These are phyloP conservation scores for Muscicapa adusta DNA, from an alignment of 2,113 vertebrate genomes.

Conservation along the genomic window DNA sequence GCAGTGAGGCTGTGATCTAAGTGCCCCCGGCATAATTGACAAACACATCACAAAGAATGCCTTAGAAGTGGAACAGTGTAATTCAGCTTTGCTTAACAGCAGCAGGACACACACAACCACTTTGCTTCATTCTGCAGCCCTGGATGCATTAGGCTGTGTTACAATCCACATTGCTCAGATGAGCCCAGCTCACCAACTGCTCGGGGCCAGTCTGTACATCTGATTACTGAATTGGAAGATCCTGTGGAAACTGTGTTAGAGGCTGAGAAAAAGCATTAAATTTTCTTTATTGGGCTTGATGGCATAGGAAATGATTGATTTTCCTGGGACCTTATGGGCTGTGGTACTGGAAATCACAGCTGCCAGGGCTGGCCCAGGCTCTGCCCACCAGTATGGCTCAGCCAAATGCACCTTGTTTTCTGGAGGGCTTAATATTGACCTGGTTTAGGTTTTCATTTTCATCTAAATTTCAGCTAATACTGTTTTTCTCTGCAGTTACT, in stretches of 20 bases:
- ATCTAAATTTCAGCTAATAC: background rate
- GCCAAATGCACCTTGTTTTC: background rate
- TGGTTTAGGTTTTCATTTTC: background rate
- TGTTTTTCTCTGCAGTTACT: background rate
- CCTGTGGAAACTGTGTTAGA: background rate
- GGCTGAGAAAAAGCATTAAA: background rate
- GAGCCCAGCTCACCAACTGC: background rate
- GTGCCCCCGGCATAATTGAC: background rate
- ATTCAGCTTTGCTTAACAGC: background rate
- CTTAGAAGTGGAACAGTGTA: background rate
- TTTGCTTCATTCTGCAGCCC: background rate
- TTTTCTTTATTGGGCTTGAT: background rate
- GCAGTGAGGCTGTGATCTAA: background rate
- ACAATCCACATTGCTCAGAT: background rate
- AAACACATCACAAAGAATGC: background rate
- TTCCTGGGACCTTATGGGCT: background rate
- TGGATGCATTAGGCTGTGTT: background rate
- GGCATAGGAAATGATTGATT: background rate
- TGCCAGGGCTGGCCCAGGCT: background rate
- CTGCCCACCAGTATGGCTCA: background rate
- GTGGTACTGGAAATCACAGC: background rate
- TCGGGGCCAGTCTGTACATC: background rate
- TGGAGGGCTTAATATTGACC: background rate
- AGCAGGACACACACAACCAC: background rate
- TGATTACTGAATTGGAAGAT: background rate